Evolutionary conservation across 2,888 invertebrate species (phyloP).

Genomic region (Ennomos erosarius): DNA sequence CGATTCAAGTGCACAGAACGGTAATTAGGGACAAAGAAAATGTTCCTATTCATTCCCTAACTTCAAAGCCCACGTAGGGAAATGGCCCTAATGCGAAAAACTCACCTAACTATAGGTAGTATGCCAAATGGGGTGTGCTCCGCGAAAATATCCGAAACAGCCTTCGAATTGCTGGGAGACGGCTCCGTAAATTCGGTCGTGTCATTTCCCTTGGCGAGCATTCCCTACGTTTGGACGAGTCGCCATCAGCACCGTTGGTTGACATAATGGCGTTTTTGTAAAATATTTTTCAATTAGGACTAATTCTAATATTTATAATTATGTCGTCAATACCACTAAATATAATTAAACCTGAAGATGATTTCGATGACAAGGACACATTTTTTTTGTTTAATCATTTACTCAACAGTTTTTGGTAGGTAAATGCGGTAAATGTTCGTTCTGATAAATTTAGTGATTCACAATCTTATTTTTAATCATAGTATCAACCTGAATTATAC

Average conservation of each 20-base stretch:
- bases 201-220: conserved; percentile 60
- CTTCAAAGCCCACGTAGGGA: conserved; percentile 8
- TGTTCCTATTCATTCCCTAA: conserved; percentile 9
- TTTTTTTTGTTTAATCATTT: too few relatives aligned
- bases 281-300: background rate
- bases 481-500: too few relatives aligned
- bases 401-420: too few relatives aligned
- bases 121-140: conserved; percentile 37
- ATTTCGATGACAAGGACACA: too few relatives aligned
- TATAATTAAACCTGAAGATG: too few relatives aligned
- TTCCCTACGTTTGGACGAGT: conserved; percentile 54
- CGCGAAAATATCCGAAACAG: conserved; percentile 53
- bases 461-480: too few relatives aligned
- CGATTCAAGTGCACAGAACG: too few relatives aligned
- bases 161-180: conserved; percentile 52
- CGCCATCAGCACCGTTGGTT: conserved; percentile 36
- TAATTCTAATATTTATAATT: too few relatives aligned
- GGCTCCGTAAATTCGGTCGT: conserved; percentile 59
- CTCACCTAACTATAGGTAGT: conserved; percentile 23
- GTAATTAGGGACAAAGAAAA: background rate
- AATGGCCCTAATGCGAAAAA: conserved; percentile 21
- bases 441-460: too few relatives aligned
- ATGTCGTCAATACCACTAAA: too few relatives aligned
- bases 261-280: conserved; percentile 24
- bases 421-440: too few relatives aligned